Base-by-base conservation (phyloP, 2,888 invertebrate genomes). In the Acanthosepion lycidas region DNA sequence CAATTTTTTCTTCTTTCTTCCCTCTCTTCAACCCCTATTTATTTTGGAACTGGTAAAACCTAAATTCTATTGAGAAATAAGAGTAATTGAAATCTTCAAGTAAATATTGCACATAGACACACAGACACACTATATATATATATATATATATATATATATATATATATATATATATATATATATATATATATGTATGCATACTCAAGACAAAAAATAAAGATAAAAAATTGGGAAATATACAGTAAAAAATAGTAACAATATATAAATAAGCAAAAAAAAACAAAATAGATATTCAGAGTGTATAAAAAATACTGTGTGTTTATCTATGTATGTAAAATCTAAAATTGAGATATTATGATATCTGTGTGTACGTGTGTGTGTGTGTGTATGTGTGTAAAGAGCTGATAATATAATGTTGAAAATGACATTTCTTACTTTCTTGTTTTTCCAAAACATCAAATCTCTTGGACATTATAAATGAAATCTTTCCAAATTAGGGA, bases 131-230 rank as follows among this genome's bases (percentile, higher is more conserved):
- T n/a, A n/a, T n/a, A n/a, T 9, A 23, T 94, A 33, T 59, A n/a
- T 33, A 23, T 94, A n/a, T 94, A n/a, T 23, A 94, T 51, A 53
- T 53, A 94, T 94, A 94, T 55, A 94, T 94, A 53, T 94, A 94
- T 94, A 94, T 94, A 94, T 94, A 91, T 91, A 91, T 91, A 91
- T 91, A 91, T 9, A 91, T 91, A 33, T 91, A 33, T 91, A 91
- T 91, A 91, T 91, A 91, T 91, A 91, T 91, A 48, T 33, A 48
- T 91, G 5, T 28, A 51, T 51, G 0, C 15, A 51, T 51, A 51
- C 15, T 12, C 51, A 51, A 51, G 51, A 51, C 51, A 5, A 51
- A 51, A 51, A 51, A 8, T 51, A 51, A 8, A 51, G 51, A 6
- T 0, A 51, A 51, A 51, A 51, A 51, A 51, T 51, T 51, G 51